phyloP scores from a whole-genome alignment of 2,797 vertebrate genomes.

The Lutjanus campechanus region DNA sequence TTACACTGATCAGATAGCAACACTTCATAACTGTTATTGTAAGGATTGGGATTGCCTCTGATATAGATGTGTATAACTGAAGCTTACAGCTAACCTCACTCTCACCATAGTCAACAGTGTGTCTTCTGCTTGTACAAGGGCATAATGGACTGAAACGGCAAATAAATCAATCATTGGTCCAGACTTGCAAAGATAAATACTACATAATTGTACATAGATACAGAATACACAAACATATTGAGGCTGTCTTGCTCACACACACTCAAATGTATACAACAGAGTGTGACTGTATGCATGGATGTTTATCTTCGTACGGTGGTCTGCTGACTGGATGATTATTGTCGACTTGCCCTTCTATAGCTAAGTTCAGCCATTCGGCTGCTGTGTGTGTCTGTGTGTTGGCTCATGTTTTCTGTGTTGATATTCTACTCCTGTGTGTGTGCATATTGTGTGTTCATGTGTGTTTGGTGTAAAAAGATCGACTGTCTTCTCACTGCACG shows the following conservation, averaged over 20 bases:
- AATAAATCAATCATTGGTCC: constrained; percentile 34
- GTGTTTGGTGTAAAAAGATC: constrained; percentile 22
- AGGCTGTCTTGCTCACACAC: not conserved
- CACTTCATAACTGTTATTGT: constrained; percentile 9
- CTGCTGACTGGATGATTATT: constrained; percentile 53
- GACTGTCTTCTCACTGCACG: constrained; percentile 39
- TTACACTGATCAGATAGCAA: not conserved
- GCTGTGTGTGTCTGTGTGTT: constrained; percentile 13
- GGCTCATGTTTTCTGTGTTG: not conserved
- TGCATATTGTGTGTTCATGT: constrained; percentile 22
- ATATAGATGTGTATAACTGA: constrained; percentile 3
- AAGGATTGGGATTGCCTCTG: not conserved
- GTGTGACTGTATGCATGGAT: constrained; percentile 29
- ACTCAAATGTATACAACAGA: not conserved
- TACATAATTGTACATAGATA: constrained; percentile 2
- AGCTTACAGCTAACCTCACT: constrained; percentile 7
- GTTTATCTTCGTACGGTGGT: constrained; percentile 45
- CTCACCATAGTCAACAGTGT: not conserved
- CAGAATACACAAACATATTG: constrained; percentile 26
- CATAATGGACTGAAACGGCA: constrained; percentile 11
- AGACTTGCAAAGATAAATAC: constrained; percentile 26
- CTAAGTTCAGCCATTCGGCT: constrained; percentile 24
- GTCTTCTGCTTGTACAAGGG: constrained; percentile 17
- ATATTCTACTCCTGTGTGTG: not conserved
- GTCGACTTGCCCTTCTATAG: constrained; percentile 38